Evolutionary conservation across 2,113 vertebrate genomes (phyloP).

Genomic region (Vidua chalybeata): DNA sequence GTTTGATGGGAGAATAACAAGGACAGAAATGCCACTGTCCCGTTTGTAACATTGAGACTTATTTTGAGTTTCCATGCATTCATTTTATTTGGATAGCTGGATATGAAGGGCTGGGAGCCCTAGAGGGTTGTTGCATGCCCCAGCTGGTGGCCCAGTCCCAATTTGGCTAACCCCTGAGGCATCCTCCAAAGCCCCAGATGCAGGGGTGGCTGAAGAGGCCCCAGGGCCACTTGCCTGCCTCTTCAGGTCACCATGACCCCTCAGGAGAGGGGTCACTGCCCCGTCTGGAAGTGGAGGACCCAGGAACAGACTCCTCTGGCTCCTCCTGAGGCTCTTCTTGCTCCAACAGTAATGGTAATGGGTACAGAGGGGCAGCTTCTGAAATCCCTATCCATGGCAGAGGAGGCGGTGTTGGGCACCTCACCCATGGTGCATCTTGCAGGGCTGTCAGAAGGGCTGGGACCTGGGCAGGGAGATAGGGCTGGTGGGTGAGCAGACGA

Average conservation of each 20-base stretch:
- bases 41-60: background rate
- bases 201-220: too few relatives aligned
- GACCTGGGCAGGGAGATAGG: background rate
- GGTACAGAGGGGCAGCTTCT: background rate
- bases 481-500: background rate
- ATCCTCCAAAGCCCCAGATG: rapidly evolving
- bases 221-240: background rate
- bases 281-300: rapidly evolving
- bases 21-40: rapidly evolving
- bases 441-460: background rate
- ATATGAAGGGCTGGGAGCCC: background rate
- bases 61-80: background rate
- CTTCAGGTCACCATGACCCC: background rate
- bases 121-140: background rate
- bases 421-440: background rate
- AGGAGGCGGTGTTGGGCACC: background rate
- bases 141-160: background rate
- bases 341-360: background rate
- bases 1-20: background rate
- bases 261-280: background rate
- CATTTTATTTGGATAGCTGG: background rate
- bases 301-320: background rate
- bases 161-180: background rate
- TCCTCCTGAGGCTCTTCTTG: background rate
- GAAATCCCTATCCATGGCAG: background rate